Evolutionary conservation across 37 sponge, comb jelly and placozoan species (phyloP).

Genomic region (Mnemiopsis leidyi): DNA sequence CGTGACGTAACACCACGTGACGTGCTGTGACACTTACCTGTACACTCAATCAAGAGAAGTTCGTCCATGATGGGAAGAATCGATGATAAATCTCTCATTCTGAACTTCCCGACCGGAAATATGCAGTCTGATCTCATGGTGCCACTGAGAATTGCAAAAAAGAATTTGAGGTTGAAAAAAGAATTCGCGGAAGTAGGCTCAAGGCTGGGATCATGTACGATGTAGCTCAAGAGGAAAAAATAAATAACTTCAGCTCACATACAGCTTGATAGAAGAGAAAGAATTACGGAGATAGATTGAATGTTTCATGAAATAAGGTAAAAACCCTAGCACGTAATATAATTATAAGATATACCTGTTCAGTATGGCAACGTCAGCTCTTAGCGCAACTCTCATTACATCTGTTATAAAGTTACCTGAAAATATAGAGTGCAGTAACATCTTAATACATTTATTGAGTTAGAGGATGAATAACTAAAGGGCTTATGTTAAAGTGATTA

Average conservation of each 20-base stretch:
- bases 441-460: no score
- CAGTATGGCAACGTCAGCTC: constrained; percentile 76
- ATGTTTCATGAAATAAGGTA: no score
- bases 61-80: constrained; percentile 46
- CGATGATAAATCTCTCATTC: constrained; percentile 33
- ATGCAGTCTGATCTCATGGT: constrained; percentile 50
- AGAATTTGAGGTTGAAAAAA: no score
- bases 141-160: constrained; percentile 45
- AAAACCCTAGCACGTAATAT: neutral
- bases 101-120: constrained; percentile 22
- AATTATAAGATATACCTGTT: constrained; percentile 56
- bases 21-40: constrained; percentile 12
- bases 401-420: constrained; percentile 79
- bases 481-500: no score
- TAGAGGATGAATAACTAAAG: no score
- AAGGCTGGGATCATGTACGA: no score
- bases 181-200: no score
- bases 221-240: no score
- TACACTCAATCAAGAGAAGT: constrained; percentile 6
- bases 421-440: no score
- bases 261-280: neutral
- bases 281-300: neutral
- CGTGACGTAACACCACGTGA: neutral
- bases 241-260: neutral
- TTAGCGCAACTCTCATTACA: constrained; percentile 71